Conservation (phyloP, 2,797 vertebrate species). For the Ispidina lecontei region DNA sequence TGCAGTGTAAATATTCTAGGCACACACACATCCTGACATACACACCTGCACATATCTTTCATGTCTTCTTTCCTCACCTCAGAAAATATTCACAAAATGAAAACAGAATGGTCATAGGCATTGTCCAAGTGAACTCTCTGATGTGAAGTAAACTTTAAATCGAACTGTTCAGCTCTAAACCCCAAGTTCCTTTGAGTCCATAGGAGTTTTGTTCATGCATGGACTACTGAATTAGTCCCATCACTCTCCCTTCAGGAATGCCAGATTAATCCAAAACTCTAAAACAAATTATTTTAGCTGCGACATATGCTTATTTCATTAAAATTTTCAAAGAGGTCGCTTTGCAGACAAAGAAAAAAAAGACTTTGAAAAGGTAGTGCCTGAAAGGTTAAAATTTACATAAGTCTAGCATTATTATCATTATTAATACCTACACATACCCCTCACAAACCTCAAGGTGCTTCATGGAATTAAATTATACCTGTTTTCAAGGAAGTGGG, state of each 20-base stretch:
- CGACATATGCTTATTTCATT: constrained; percentile 5
- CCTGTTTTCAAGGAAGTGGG: neutral
- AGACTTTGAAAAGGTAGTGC: neutral
- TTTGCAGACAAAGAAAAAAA: constrained; percentile 29
- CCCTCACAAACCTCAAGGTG: constrained; percentile 7
- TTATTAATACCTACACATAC: constrained; percentile 48
- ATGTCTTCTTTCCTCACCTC: neutral
- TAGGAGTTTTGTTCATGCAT: neutral
- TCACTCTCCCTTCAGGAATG: neutral
- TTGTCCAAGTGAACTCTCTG: neutral
- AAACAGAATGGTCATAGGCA: neutral
- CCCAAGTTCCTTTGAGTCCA: neutral
- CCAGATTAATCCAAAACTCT: neutral
- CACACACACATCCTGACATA: neutral
- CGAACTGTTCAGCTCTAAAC: neutral
- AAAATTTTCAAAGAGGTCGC: constrained; percentile 10
- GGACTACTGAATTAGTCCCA: neutral
- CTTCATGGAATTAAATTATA: constrained; percentile 36
- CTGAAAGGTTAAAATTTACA: constrained; percentile 65
- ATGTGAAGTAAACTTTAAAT: neutral
- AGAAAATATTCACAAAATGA: neutral
- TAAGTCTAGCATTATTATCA: constrained; percentile 30
- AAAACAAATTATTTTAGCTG: neutral
- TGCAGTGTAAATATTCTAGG: neutral
- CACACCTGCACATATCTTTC: neutral